Evolutionary conservation across 1,140 invertebrate genomes (phyloP), one percentile per base, ranked within the genome.

Genomic region (Polypedilum vanderplanki): DNA sequence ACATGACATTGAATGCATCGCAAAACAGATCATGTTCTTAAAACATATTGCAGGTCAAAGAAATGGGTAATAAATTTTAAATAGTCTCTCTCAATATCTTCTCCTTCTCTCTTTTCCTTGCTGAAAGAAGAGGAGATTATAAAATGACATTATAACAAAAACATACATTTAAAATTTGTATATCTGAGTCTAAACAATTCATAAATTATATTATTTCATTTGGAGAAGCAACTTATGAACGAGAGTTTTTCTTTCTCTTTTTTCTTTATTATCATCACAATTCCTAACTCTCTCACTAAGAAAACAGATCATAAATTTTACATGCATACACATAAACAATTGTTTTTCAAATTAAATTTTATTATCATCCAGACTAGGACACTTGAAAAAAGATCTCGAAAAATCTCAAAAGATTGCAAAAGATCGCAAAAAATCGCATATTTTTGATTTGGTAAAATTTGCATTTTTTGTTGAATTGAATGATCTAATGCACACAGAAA

Each of bases 181-280:
- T 33, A 33, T 33, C 24, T 57, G 46, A n/a, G 46, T 57, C 9
- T 57, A 57, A 57, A 57, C 46, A 57, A 57, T 57, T 57, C 46
- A 57, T 57, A 57, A 57, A 57, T 57, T 57, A 57, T 57, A n/a
- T n/a, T n/a, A n/a, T 57, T 57, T 57, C 41, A 46, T 46, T 57
- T 57, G 46, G 24, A 15, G 46, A 46, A 33, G 24, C 5, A 33
- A 33, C 2, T 33, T 33, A 33, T 33, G 24, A 33, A 33, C 24
- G 24, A 33, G 24, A 33, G 24, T 33, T 33, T 33, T 33, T 33
- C 24, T 33, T 33, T 33, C 24, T 33, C 24, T 33, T 5, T 33
- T 33, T 33, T 33, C 24, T 33, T 33, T 33, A 33, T 33, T 33
- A 33, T 33, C 24, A 33, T 33, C 24, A 33, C 24, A 33, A 33